A percentile compares a stretch with the other conserved stretches of the same genome.
Evolutionary conservation across 2,888 invertebrate genomes (phyloP).

Genomic region (Aradus depressus): DNA sequence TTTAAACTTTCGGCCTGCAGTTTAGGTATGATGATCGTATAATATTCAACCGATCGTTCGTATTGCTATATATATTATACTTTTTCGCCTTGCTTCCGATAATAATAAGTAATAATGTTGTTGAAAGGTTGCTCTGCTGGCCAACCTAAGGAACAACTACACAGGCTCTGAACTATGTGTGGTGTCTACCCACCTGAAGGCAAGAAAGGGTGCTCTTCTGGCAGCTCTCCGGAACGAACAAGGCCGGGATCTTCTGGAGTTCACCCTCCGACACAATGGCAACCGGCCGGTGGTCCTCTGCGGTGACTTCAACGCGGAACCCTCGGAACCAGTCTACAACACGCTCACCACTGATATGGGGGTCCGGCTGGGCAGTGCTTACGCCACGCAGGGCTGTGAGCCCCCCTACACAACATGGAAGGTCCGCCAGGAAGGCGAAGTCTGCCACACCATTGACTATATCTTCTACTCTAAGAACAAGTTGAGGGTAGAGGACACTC

Average conservation of each 20-base stretch:
- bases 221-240: slow-evolving; percentile 58
- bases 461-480: slow-evolving; percentile 50
- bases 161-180: slow-evolving; percentile 51
- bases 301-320: slow-evolving; percentile 69
- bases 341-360: slow-evolving; percentile 42
- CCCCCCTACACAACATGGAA: slow-evolving; percentile 69
- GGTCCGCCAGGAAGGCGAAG: slow-evolving; percentile 55
- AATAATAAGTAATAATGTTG: background rate
- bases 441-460: slow-evolving; percentile 64
- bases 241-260: slow-evolving; percentile 49
- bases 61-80: background rate
- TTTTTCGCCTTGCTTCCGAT: background rate
- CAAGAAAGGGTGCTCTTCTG: slow-evolving; percentile 53
- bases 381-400: slow-evolving; percentile 38
- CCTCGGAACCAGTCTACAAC: slow-evolving; percentile 54
- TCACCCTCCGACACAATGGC: slow-evolving; percentile 41
- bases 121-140: slow-evolving; percentile 48
- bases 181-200: slow-evolving; percentile 63
- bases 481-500: slow-evolving; percentile 45
- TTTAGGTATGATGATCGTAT: no score
- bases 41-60: no score
- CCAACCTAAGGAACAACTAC: slow-evolving; percentile 43
- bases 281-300: slow-evolving; percentile 51
- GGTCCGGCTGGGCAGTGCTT: slow-evolving; percentile 31
- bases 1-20: no score